These are phyloP conservation scores for Bufotes viridis DNA, from an alignment of 2,797 vertebrate species.

Conservation along the genomic window DNA sequence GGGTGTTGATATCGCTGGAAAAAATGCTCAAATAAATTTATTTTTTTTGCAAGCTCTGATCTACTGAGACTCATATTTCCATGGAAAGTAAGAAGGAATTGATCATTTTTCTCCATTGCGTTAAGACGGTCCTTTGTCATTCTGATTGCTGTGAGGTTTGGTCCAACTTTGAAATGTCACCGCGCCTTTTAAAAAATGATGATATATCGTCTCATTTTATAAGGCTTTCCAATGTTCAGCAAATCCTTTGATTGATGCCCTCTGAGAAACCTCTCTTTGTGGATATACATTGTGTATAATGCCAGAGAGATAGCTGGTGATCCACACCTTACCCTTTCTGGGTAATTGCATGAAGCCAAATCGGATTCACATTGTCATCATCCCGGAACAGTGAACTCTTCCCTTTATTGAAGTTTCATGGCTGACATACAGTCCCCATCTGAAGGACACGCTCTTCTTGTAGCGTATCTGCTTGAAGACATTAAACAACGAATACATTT, in stretches of 20 bases:
- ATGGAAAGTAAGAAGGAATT: constrained; percentile 9
- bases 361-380: constrained; percentile 15
- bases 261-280: constrained; percentile 40
- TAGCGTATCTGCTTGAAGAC: background rate
- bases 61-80: background rate
- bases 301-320: constrained; percentile 33
- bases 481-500: background rate
- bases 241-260: constrained; percentile 54
- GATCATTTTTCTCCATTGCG: constrained; percentile 47
- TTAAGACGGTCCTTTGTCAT: constrained; percentile 44
- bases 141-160: constrained; percentile 40
- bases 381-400: constrained; percentile 19
- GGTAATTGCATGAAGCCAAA: constrained; percentile 38
- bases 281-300: constrained; percentile 28
- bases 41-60: background rate
- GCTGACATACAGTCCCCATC: background rate
- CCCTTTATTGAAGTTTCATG: background rate
- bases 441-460: background rate
- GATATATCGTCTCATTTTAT: constrained; percentile 44
- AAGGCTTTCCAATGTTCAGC: constrained; percentile 10
- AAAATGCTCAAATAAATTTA: background rate
- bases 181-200: constrained; percentile 52
- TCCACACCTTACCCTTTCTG: constrained; percentile 34
- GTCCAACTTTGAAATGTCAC: constrained; percentile 51
- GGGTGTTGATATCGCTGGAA: too few relatives aligned